Base-by-base conservation (phyloP, 2,113 vertebrate species). In the Proterorhinus semilunaris region DNA sequence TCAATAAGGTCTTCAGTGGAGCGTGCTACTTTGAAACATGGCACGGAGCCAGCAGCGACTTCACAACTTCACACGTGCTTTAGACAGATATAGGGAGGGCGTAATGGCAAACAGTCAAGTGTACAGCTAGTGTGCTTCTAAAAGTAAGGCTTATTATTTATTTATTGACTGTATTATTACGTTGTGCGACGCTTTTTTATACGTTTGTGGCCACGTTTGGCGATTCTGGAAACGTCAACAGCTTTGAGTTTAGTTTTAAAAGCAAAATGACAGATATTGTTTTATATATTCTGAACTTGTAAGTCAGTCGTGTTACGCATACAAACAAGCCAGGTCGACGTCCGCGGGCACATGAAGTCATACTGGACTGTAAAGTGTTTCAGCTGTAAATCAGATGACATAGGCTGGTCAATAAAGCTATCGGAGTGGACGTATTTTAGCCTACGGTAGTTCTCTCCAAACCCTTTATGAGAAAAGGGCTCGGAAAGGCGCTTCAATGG, bases 1-100 rank as follows among this genome's bases (percentile, higher is more conserved):
- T 94, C 94, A 93, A 92, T 91, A 87, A 90, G 88, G 81, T 84
- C 78, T 91, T 91, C 91, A 79, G 82, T 91, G 90, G 90, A 92
- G 90, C 90, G 66, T 63, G 91, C 90, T 92, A 93, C 27, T 90
- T 90, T 91, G 89, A 93, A 91, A 91, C 68, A 88, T 82, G 77
- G 84, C 86, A 45, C 70, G 27, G 87, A 55, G 80, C 79, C 86
- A 84, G 82, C 87, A 87, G 85, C 83, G 78, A 66, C 68, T 83
- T 86, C 74, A 76, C 78, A 74, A 21, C 71, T 82, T 78, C 78
- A 74, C 78, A 78, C 70, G 21, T 52, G 47, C 58, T 11, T 58
- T 15, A 17, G 54, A 13, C n/a, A 48, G 62, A 50, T 51, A 65
- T 10, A 67, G 21, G 74, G 66, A 52, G 16, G 51, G 71, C 74